Conservation (phyloP, 2,888 invertebrate genomes). For the Chrysina gloriosa region DNA sequence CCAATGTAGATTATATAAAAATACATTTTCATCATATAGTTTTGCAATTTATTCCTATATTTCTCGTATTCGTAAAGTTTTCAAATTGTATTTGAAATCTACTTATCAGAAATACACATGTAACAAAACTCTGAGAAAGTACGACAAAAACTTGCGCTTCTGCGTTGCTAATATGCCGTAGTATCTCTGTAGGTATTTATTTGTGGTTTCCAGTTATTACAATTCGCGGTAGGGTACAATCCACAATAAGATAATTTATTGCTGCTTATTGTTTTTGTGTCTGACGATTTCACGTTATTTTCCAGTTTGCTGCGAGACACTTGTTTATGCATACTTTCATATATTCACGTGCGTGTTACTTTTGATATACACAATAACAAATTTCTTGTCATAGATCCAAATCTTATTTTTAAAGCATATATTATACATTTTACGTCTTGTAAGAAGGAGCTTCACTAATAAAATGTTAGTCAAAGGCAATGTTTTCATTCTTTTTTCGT, state of each 20-base stretch:
- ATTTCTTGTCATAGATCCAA: conserved; percentile 6
- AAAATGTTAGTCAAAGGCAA: background rate
- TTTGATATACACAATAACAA: background rate
- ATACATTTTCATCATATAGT: too few species aligned
- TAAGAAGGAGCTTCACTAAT: background rate
- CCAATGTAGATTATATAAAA: too few species aligned
- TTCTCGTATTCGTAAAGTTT: too few species aligned
- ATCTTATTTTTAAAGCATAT: conserved; percentile 7
- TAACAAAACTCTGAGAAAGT: too few species aligned
- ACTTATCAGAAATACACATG: too few species aligned
- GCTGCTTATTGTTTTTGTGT: background rate
- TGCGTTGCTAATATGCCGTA: background rate
- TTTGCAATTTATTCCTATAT: too few species aligned
- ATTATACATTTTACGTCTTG: too few species aligned
- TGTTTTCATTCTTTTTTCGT: too few species aligned
- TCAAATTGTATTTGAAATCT: too few species aligned
- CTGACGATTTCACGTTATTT: background rate
- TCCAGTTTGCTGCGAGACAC: background rate
- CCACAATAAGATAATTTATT: background rate
- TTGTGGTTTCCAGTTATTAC: conserved; percentile 5
- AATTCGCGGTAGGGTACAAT: background rate
- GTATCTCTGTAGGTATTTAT: conserved; percentile 18
- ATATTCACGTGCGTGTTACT: background rate
- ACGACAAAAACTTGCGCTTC: background rate
- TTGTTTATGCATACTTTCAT: background rate